phyloP scores from a whole-genome alignment of 2,888 invertebrate species.

The Pterostichus madidus region DNA sequence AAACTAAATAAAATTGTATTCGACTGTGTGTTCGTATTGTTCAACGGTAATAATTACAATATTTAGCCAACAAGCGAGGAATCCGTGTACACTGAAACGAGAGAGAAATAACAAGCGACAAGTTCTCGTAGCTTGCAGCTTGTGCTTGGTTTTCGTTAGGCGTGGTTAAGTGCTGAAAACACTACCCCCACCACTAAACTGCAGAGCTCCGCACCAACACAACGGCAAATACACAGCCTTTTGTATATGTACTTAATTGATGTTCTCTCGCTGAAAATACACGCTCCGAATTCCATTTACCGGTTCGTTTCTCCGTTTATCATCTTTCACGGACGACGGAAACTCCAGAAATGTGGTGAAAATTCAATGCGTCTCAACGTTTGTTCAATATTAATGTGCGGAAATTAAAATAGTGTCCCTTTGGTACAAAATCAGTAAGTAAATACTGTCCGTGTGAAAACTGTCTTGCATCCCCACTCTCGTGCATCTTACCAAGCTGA shows the following conservation, averaged over 20 bases:
- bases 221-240: constrained; percentile 2
- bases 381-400: background rate
- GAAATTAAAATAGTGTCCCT: constrained; percentile 29
- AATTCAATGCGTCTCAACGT: constrained; percentile 10
- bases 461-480: constrained; percentile 38
- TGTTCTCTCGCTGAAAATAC: constrained; percentile 26
- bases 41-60: constrained; percentile 60
- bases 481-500: constrained; percentile 19
- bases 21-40: constrained; percentile 54
- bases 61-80: constrained; percentile 61
- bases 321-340: background rate
- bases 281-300: background rate
- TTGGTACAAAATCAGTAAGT: constrained; percentile 30
- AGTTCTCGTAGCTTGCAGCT: constrained; percentile 23
- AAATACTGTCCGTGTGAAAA: constrained; percentile 23
- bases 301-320: background rate
- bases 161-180: constrained; percentile 65
- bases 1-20: constrained; percentile 60
- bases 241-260: constrained; percentile 40
- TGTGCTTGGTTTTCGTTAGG: constrained; percentile 55
- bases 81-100: constrained; percentile 59
- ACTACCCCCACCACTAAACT: constrained; percentile 50
- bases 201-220: constrained; percentile 22
- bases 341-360: constrained; percentile 2
- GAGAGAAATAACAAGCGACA: constrained; percentile 52